Percentiles rank a stretch among this genome's conserved stretches.
phyloP scores from a whole-genome alignment of 2,888 invertebrate species.

The Drosophila infuscata region DNA sequence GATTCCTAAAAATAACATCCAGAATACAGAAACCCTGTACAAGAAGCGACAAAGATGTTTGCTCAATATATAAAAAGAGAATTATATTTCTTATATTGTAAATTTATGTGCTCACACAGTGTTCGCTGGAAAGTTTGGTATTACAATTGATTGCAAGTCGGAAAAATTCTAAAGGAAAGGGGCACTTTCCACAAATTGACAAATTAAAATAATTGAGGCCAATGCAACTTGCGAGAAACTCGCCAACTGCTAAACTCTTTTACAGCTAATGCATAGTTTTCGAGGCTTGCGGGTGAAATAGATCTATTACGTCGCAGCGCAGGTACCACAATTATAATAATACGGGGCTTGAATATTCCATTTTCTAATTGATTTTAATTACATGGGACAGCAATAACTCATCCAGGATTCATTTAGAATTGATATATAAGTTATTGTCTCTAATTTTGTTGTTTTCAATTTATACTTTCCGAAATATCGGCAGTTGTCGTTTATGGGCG shows the following conservation, averaged over 20 bases:
- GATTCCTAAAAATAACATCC: background rate
- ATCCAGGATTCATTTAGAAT: background rate
- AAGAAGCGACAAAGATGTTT: background rate
- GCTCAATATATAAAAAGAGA: background rate
- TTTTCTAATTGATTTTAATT: background rate
- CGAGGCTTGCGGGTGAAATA: background rate
- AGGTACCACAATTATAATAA: too few relatives aligned
- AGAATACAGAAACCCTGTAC: background rate
- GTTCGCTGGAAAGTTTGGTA: background rate
- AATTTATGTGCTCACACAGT: background rate
- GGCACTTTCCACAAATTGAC: background rate
- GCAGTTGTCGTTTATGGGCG: too few relatives aligned
- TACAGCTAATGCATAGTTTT: background rate
- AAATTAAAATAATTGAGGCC: background rate
- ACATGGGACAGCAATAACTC: background rate
- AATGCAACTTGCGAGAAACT: background rate
- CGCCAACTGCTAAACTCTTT: background rate
- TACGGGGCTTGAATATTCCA: background rate
- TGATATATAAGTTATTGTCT: background rate
- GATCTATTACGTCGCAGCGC: too few relatives aligned
- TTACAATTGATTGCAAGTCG: background rate
- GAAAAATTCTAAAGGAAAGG: background rate
- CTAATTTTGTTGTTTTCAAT: background rate
- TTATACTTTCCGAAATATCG: too few relatives aligned
- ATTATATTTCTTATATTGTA: background rate